phyloP scores from a whole-genome alignment of 2,888 invertebrate species.

The Cryptus viduatorius region DNA sequence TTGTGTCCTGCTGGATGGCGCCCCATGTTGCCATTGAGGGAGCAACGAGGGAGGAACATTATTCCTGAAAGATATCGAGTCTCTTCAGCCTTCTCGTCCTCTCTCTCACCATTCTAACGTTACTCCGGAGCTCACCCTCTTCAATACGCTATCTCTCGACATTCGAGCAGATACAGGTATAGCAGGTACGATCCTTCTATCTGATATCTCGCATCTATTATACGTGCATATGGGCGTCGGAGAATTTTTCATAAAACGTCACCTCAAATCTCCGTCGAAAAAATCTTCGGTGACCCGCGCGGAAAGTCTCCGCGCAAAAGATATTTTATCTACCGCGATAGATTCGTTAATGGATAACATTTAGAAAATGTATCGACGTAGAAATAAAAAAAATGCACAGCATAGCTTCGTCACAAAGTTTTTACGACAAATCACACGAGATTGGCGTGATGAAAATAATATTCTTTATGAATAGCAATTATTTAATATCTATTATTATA shows the following conservation, averaged over 20 bases:
- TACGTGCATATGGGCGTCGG: background rate
- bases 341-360: background rate
- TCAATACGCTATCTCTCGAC: conserved; percentile 25
- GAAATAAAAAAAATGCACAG: background rate
- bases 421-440: no score
- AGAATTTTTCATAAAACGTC: conserved; percentile 51
- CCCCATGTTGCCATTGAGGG: conserved; percentile 46
- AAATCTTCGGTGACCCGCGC: conserved; percentile 20
- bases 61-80: conserved; percentile 64
- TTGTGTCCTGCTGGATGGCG: conserved; percentile 53
- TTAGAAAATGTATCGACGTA: background rate
- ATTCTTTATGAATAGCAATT: no score
- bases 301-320: conserved; percentile 1
- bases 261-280: conserved; percentile 35
- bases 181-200: conserved; percentile 30
- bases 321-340: background rate
- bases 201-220: conserved; percentile 30
- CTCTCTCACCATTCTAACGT: background rate
- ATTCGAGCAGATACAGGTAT: conserved; percentile 23
- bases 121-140: conserved; percentile 7
- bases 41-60: conserved; percentile 60
- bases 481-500: no score
- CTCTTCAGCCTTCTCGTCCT: conserved; percentile 18
- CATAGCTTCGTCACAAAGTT: background rate
- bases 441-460: no score